Evolutionary conservation across 2,113 vertebrate genomes (phyloP).

Genomic region (Coturnix japonica): DNA sequence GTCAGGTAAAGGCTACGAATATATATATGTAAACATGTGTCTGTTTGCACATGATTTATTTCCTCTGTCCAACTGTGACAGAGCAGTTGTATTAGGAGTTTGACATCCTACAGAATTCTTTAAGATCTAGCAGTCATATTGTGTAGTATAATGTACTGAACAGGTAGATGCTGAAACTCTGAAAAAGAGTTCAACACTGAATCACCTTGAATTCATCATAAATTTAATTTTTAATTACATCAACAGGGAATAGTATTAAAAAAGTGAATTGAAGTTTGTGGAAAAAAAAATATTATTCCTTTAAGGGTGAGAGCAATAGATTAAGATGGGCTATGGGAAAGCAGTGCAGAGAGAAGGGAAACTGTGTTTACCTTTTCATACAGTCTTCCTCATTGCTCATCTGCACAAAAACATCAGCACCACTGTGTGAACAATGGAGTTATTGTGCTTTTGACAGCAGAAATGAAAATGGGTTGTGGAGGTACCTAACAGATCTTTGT

Average conservation of each 20-base stretch:
- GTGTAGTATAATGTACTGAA: neutral
- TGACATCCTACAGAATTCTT: neutral
- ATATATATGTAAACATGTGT: neutral
- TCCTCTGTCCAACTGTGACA: neutral
- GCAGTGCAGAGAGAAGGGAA: neutral
- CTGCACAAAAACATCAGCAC: neutral
- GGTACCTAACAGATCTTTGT: neutral
- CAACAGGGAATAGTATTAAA: neutral
- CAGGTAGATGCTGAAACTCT: neutral
- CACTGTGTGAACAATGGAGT: neutral
- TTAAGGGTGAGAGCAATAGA: neutral
- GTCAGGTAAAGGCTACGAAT: neutral
- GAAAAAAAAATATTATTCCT: neutral
- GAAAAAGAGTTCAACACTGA: neutral
- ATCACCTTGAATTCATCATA: neutral
- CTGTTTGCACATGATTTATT: neutral
- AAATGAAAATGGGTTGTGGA: neutral
- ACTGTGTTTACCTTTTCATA: neutral
- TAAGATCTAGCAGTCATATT: neutral
- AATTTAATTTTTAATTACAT: neutral
- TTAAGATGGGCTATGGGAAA: neutral
- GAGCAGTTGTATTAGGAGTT: neutral
- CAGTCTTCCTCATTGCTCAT: neutral
- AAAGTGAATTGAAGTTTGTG: neutral
- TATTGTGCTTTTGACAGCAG: neutral